These are phyloP conservation scores for Heterocephalus glaber DNA, from an alignment of 2,113 vertebrate species.

Conservation along the genomic window DNA sequence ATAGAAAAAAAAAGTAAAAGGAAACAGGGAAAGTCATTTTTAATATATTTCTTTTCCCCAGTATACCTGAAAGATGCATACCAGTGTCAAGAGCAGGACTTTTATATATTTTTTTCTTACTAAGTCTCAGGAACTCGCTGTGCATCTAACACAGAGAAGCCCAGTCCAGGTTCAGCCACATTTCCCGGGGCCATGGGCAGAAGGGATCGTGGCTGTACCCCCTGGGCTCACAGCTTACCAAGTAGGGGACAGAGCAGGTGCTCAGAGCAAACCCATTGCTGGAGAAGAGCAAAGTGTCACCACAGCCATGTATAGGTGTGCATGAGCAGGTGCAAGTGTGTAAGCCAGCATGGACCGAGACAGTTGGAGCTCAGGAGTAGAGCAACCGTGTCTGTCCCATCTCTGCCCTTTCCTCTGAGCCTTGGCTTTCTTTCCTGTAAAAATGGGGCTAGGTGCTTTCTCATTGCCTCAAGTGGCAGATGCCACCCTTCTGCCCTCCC, in stretches of 20 bases:
- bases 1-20: background rate
- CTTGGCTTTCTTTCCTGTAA: background rate
- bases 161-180: background rate
- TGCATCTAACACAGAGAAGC: background rate
- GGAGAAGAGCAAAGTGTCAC: background rate
- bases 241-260: background rate
- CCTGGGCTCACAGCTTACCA: background rate
- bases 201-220: background rate
- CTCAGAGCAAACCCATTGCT: background rate
- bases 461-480: accelerated
- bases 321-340: accelerated
- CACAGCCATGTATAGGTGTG: too few relatives aligned
- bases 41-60: background rate
- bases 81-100: background rate
- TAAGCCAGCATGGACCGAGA: accelerated
- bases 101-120: background rate
- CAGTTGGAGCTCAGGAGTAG: background rate
- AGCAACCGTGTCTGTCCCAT: too few relatives aligned
- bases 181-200: background rate
- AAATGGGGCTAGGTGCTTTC: background rate
- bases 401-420: background rate
- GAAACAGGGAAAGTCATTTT: background rate
- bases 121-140: background rate
- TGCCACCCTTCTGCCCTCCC: background rate
- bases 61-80: background rate